Evolutionary conservation across 2,888 invertebrate genomes (phyloP).

Genomic region (Nymphalis urticae): DNA sequence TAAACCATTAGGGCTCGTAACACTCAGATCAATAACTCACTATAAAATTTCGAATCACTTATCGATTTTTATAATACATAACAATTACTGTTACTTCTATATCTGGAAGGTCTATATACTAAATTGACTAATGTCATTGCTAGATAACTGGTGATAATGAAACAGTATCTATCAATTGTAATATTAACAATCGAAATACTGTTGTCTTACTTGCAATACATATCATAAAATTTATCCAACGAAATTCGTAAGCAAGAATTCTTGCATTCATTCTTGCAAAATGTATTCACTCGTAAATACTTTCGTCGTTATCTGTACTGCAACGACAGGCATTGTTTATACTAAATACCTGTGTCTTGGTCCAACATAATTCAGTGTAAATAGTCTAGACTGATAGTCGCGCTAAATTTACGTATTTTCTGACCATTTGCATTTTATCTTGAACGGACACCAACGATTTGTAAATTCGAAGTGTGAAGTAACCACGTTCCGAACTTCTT

Average conservation of each 20-base stretch:
- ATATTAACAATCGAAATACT: not conserved
- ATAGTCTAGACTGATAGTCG: conserved; percentile 23
- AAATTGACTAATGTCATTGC: too few species aligned
- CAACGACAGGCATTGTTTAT: conserved; percentile 21
- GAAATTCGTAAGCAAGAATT: conserved; percentile 11
- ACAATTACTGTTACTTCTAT: too few species aligned
- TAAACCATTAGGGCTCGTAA: too few species aligned
- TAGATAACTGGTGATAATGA: not conserved
- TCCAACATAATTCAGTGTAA: conserved; percentile 24
- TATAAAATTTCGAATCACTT: too few species aligned
- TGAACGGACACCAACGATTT: conserved; percentile 18
- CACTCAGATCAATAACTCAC: too few species aligned
- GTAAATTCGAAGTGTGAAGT: conserved; percentile 18
- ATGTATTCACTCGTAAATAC: conserved; percentile 8
- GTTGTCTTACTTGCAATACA: not conserved
- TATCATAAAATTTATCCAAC: not conserved
- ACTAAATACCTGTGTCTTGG: conserved; percentile 19
- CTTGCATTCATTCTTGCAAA: conserved; percentile 4
- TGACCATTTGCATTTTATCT: conserved; percentile 30
- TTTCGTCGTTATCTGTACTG: conserved; percentile 24
- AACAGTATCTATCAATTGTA: not conserved
- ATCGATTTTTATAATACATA: too few species aligned
- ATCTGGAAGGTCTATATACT: too few species aligned
- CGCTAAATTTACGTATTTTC: conserved; percentile 27
- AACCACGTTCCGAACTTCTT: conserved; percentile 10